These are phyloP conservation scores for Geotrypetes seraphini DNA, from an alignment of 2,797 vertebrate genomes.

Conservation along the genomic window DNA sequence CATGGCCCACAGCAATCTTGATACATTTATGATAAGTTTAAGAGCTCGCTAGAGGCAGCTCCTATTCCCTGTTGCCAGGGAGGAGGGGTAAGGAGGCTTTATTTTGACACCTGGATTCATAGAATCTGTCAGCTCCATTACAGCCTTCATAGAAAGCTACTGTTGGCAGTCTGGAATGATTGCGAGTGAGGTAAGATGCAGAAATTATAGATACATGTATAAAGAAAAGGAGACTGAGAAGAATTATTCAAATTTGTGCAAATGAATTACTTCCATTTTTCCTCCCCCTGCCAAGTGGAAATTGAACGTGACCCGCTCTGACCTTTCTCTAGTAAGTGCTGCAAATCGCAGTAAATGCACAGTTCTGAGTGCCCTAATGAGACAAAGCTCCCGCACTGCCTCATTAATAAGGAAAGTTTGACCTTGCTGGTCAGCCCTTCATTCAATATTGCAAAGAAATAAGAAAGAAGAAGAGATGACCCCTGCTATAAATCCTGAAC, in stretches of 20 bases:
- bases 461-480: slow-evolving; percentile 75
- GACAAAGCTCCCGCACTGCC: slow-evolving; percentile 63
- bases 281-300: slow-evolving; percentile 83
- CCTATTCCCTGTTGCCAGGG: slow-evolving; percentile 67
- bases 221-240: slow-evolving; percentile 61
- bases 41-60: slow-evolving; percentile 84
- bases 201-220: slow-evolving; percentile 51
- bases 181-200: slow-evolving; percentile 56
- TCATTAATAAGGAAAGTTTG: slow-evolving; percentile 82
- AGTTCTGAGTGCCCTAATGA: slow-evolving; percentile 72
- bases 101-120: slow-evolving; percentile 96
- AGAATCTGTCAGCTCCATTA: slow-evolving; percentile 84
- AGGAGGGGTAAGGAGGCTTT: slow-evolving; percentile 57
- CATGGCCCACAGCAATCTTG: slow-evolving; percentile 98
- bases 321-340: slow-evolving; percentile 94
- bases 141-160: slow-evolving; percentile 65
- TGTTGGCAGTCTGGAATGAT: slow-evolving; percentile 64
- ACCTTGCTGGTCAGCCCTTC: slow-evolving; percentile 75
- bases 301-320: slow-evolving; percentile 94
- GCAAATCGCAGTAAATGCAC: slow-evolving; percentile 90
- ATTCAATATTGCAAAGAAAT: slow-evolving; percentile 74
- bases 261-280: slow-evolving; percentile 98
- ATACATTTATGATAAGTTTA: slow-evolving; percentile 99
- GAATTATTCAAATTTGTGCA: slow-evolving; percentile 99
- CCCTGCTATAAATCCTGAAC: slow-evolving; percentile 71